Base-by-base conservation (phyloP, 2,888 invertebrate genomes). In the Cantharis rustica region DNA sequence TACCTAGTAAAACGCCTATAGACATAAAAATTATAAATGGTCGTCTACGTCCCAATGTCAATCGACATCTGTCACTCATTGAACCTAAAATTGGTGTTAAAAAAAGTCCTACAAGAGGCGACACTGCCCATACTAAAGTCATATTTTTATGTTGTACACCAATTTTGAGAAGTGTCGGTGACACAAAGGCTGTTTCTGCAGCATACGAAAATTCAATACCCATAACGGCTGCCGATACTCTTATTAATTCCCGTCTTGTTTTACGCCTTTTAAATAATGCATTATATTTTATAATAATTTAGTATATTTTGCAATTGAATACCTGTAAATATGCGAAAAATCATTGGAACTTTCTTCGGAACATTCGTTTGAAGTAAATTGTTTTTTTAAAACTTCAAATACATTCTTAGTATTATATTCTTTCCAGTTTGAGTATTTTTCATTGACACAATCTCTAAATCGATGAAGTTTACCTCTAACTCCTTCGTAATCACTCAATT, bases 181-280 rank as follows among this genome's bases (percentile, higher is more conserved):
- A 98, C 0, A 98, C 98, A 88, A 98, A 98, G 0, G 98, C 98
- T 0, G 98, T 98, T 89, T 98, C 98, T 0, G 98, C 98, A 0
- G 98, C 97, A 86, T 98, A 98, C 0, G 98, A 97, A 88, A 98
- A 97, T 87, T 98, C 98, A 75, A 98, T 98, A 1, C 98, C 98
- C 95, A 97, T 98, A 0, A 98, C 98, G 0, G 97, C 97, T 0
- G 97, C 95, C 16, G 97, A 98, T 80, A 98, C 93, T 10, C 96
- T 91, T 81, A 97, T 92, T 81, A 98, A 88, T 87, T 98, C 97
- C 70, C 90, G 88, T 16, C 95, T 90, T 13, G 94, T 93, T 89
- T 97, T 97, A 80, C 91, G 90, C 88, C 96, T 96, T 86, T 68
- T 87, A 47, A 84, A 72, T 62, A 31, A 26, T 31, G 5, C 13